Percentiles rank a stretch among this genome's conserved stretches.
These are phyloP conservation scores for Strigamia maritima DNA, from an alignment of 2,888 invertebrate species.

Conservation along the genomic window DNA sequence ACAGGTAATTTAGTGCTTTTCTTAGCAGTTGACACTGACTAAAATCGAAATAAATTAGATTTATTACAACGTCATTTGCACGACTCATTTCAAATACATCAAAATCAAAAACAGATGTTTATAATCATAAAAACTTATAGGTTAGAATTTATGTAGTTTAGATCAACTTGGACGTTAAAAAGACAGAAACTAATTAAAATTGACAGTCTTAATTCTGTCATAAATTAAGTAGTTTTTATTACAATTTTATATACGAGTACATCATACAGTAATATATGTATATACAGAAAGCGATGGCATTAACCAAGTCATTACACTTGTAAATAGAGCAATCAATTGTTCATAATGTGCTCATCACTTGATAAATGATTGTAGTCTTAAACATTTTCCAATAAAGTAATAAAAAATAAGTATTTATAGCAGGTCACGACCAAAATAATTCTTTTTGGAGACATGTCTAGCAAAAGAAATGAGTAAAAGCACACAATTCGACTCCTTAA, in stretches of 20 bases:
- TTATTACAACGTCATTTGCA: neutral
- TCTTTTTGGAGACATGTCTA: neutral
- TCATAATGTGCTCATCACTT: neutral
- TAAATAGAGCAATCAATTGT: conserved; percentile 10
- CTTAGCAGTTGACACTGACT: neutral
- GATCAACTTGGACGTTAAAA: neutral
- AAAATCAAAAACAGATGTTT: conserved; percentile 3
- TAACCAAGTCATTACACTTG: neutral
- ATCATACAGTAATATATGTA: too few species aligned
- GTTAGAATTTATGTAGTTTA: neutral
- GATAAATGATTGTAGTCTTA: neutral
- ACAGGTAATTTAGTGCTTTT: conserved; percentile 43
- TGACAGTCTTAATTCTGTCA: neutral
- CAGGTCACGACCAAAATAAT: neutral
- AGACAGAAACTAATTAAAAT: neutral
- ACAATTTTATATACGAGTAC: too few species aligned
- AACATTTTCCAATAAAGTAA: neutral
- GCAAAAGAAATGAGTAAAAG: neutral
- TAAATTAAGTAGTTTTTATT: neutral
- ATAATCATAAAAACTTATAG: neutral
- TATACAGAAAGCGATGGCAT: neutral
- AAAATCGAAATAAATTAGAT: neutral
- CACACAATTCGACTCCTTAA: neutral
- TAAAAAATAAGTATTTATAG: neutral
- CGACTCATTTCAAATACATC: neutral